Evolutionary conservation across 2,888 invertebrate genomes (phyloP).

Genomic region (Parnassius glacialis): DNA sequence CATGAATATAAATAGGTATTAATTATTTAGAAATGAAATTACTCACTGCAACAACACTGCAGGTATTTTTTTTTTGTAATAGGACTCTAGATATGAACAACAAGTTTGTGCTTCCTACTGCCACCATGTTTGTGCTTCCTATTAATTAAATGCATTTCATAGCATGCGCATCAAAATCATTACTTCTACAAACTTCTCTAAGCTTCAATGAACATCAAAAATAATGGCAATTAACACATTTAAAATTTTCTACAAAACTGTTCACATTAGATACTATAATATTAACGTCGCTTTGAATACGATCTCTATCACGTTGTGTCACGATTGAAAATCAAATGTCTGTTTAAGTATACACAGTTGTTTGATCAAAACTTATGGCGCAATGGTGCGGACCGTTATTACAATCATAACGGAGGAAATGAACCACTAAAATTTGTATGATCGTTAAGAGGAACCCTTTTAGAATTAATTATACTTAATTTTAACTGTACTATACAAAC

Average conservation of each 20-base stretch:
- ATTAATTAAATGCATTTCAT: no score
- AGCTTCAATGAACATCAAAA: not conserved
- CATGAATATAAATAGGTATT: no score
- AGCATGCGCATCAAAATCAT: no score
- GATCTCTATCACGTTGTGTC: not conserved
- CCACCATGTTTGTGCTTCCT: no score
- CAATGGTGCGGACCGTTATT: slow-evolving; percentile 23
- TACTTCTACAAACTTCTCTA: no score
- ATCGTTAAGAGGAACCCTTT: slow-evolving; percentile 10
- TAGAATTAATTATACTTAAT: slow-evolving; percentile 4
- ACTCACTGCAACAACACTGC: no score
- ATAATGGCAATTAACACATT: slow-evolving; percentile 9
- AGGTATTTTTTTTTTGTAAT: no score
- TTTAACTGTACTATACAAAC: not conserved
- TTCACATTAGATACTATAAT: not conserved
- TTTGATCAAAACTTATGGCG: slow-evolving; percentile 13
- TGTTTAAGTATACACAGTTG: not conserved
- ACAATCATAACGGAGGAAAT: slow-evolving; percentile 18
- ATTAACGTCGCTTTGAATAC: slow-evolving; percentile 2
- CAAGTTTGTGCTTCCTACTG: no score
- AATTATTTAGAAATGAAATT: no score
- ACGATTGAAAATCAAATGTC: not conserved
- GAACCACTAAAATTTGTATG: slow-evolving; percentile 5
- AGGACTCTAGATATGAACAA: no score
- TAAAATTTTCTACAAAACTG: slow-evolving; percentile 3